Percentiles rank a stretch among this genome's conserved stretches.
Evolutionary conservation across 92 coral and sea anemone species (phyloP).

Genomic region (Phenganax subtilis): DNA sequence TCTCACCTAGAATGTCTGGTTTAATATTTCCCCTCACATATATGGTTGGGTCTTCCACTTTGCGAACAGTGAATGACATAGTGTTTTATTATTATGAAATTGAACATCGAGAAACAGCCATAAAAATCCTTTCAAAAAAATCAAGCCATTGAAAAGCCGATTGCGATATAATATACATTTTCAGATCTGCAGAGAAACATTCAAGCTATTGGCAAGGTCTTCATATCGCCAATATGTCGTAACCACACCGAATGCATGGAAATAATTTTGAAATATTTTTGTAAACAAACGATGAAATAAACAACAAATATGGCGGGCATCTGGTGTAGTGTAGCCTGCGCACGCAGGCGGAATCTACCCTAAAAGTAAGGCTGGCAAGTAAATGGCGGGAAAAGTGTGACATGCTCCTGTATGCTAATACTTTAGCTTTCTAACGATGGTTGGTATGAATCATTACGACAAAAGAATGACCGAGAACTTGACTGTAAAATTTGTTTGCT

Average conservation of each 20-base stretch:
- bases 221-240: neutral
- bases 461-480: no score
- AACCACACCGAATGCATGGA: neutral
- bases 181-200: neutral
- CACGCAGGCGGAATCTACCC: neutral
- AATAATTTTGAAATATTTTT: neutral
- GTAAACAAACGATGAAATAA: conserved; percentile 6
- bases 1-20: conserved; percentile 31
- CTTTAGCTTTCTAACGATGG: no score
- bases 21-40: conserved; percentile 30
- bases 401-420: no score
- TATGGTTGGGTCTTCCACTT: conserved; percentile 32
- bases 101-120: neutral
- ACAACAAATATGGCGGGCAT: conserved; percentile 16
- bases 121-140: neutral
- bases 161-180: neutral
- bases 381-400: neutral
- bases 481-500: no score
- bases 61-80: conserved; percentile 39
- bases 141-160: conserved; percentile 1
- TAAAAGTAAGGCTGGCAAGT: neutral
- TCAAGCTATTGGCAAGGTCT: neutral
- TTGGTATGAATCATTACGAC: no score
- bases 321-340: neutral
- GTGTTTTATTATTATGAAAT: neutral